Conservation (phyloP, 2,797 vertebrate species). For the Dipus sagitta region DNA sequence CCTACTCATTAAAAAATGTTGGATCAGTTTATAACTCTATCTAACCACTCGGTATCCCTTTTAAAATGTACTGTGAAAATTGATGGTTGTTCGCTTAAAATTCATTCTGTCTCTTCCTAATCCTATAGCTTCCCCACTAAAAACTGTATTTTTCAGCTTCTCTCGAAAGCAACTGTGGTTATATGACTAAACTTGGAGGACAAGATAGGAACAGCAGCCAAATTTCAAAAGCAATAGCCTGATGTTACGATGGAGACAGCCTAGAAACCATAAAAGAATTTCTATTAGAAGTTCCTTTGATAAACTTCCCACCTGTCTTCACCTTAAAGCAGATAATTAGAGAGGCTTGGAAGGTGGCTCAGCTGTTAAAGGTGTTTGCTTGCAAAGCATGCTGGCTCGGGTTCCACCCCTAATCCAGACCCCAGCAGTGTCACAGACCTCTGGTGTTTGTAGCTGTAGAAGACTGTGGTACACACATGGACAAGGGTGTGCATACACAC, state of each 20-base stretch:
- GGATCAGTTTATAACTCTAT: background rate
- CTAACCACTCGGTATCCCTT: background rate
- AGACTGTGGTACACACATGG: too few species aligned
- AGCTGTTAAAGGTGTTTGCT: too few species aligned
- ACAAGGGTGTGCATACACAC: too few species aligned
- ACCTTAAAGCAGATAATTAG: background rate
- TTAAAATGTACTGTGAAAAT: background rate
- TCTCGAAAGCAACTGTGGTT: background rate
- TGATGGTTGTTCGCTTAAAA: background rate
- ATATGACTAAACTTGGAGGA: background rate
- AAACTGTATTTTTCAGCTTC: background rate
- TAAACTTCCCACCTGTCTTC: background rate
- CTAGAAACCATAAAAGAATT: background rate
- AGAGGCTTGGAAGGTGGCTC: too few species aligned
- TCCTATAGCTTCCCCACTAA: background rate
- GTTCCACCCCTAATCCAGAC: too few species aligned
- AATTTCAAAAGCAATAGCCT: background rate
- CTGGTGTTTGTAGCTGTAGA: too few species aligned
- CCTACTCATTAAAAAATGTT: background rate
- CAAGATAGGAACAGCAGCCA: background rate
- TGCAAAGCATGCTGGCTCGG: too few species aligned
- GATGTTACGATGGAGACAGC: background rate
- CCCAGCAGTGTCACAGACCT: too few species aligned
- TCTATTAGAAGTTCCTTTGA: background rate
- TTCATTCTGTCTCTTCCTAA: background rate